These are phyloP conservation scores for Dichetophora obliterata DNA, from an alignment of 2,888 invertebrate species.

Conservation along the genomic window DNA sequence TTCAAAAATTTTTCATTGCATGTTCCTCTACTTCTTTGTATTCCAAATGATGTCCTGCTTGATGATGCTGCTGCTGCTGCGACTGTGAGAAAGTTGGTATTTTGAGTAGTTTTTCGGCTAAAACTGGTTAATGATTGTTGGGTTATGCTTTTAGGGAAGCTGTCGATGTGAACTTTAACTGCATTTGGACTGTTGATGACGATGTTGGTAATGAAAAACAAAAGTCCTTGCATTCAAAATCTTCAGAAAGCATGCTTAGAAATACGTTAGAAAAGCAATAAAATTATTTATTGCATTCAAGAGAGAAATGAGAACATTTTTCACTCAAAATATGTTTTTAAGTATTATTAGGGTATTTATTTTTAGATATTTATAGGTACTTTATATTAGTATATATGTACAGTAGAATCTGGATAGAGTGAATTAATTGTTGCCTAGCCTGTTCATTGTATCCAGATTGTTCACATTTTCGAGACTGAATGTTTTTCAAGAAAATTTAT, in stretches of 20 bases:
- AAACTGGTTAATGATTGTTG: conserved; percentile 12
- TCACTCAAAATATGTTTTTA: too few relatives aligned
- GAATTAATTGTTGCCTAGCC: too few relatives aligned
- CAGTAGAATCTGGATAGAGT: too few relatives aligned
- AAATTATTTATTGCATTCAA: too few relatives aligned
- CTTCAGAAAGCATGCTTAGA: neutral
- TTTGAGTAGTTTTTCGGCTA: neutral
- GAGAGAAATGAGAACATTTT: too few relatives aligned
- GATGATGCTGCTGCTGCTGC: conserved; percentile 12
- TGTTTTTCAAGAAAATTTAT: too few relatives aligned
- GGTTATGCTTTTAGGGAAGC: conserved; percentile 28
- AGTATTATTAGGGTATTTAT: too few relatives aligned
- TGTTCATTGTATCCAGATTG: too few relatives aligned
- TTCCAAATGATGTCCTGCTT: neutral
- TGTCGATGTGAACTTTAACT: conserved; percentile 33
- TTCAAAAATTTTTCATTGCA: conserved; percentile 12
- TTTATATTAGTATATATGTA: too few relatives aligned
- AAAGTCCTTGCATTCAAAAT: neutral
- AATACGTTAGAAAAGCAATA: too few relatives aligned
- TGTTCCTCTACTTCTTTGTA: neutral
- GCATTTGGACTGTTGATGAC: conserved; percentile 11
- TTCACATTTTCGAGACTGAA: too few relatives aligned
- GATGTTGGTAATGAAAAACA: neutral
- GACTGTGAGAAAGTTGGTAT: conserved; percentile 25
- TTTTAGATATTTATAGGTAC: too few relatives aligned